A percentile compares a stretch with the other conserved stretches of the same genome.
Conservation (phyloP, 1,140 invertebrate species). For the Schlechtendalia chinensis region DNA sequence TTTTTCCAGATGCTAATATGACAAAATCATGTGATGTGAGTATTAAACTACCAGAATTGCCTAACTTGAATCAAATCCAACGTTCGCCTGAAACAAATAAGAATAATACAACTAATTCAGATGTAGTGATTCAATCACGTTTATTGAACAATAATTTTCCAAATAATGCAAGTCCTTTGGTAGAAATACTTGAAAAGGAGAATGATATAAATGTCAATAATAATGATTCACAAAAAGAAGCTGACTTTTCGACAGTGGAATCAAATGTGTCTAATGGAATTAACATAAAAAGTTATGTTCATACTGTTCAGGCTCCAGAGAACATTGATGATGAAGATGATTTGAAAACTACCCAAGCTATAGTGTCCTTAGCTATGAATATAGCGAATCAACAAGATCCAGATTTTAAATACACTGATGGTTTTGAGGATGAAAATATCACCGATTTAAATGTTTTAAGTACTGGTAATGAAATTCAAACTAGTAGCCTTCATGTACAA, state of each 20-base stretch:
- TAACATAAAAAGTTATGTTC: not conserved
- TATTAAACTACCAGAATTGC: slow-evolving; percentile 13
- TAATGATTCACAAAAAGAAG: not conserved
- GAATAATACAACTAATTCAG: not conserved
- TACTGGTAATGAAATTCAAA: not conserved
- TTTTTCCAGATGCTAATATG: not conserved
- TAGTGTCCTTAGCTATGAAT: not conserved
- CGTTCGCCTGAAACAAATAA: not conserved
- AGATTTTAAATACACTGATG: too few relatives aligned
- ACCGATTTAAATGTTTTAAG: not conserved
- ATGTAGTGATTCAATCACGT: slow-evolving; percentile 4
- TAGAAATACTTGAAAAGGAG: not conserved
- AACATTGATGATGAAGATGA: not conserved
- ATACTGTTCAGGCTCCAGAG: not conserved
- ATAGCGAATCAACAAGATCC: not conserved
- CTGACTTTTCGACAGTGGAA: too few relatives aligned
- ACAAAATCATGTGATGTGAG: not conserved
- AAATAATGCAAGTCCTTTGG: not conserved
- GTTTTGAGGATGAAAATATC: not conserved
- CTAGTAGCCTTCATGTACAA: too few relatives aligned
- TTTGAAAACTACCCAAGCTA: not conserved
- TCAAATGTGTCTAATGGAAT: not conserved
- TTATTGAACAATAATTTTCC: not conserved
- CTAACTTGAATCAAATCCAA: slow-evolving; percentile 1
- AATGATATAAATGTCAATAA: not conserved